Percentiles rank a stretch among this genome's conserved stretches.
Conservation (phyloP, 1,140 invertebrate genomes). For the Thaumatotibia leucotreta region DNA sequence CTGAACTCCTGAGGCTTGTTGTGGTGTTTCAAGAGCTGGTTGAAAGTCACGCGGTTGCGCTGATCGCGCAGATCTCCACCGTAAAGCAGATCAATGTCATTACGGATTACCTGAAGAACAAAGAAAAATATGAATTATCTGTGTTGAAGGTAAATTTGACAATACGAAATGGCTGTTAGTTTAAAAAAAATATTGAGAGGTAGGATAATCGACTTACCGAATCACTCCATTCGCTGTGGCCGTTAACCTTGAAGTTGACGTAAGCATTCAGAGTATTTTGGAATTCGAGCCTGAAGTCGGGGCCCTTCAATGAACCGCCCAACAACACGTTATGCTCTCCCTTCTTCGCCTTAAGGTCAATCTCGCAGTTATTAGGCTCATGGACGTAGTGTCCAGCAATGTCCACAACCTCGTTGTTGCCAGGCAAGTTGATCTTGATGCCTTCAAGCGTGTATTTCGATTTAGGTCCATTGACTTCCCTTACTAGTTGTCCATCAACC, state of each 20-base stretch:
- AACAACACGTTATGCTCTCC: constrained; percentile 70
- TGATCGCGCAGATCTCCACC: constrained; percentile 79
- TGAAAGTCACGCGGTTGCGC: constrained; percentile 74
- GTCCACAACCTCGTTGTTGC: constrained; percentile 58
- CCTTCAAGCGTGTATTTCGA: constrained; percentile 79
- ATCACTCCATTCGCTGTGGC: constrained; percentile 44
- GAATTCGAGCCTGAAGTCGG: constrained; percentile 69
- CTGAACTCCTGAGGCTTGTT: constrained; percentile 49
- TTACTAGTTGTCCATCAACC: constrained; percentile 56
- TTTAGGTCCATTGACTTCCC: constrained; percentile 34
- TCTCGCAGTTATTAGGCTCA: constrained; percentile 50
- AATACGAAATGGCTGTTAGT: background rate
- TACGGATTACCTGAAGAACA: constrained; percentile 58
- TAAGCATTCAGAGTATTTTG: constrained; percentile 77
- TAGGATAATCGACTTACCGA: constrained; percentile 33
- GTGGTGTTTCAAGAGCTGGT: constrained; percentile 63
- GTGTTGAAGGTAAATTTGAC: constrained; percentile 18
- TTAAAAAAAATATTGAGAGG: background rate
- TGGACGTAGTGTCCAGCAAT: constrained; percentile 74
- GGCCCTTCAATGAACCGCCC: constrained; percentile 53
- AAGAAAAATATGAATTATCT: background rate
- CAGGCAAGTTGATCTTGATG: constrained; percentile 71
- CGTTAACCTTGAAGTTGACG: constrained; percentile 76
- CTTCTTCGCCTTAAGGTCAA: constrained; percentile 76
- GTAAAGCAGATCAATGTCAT: constrained; percentile 78